Base-by-base conservation (phyloP, 2,888 invertebrate genomes). In the Drosophila koepferae region DNA sequence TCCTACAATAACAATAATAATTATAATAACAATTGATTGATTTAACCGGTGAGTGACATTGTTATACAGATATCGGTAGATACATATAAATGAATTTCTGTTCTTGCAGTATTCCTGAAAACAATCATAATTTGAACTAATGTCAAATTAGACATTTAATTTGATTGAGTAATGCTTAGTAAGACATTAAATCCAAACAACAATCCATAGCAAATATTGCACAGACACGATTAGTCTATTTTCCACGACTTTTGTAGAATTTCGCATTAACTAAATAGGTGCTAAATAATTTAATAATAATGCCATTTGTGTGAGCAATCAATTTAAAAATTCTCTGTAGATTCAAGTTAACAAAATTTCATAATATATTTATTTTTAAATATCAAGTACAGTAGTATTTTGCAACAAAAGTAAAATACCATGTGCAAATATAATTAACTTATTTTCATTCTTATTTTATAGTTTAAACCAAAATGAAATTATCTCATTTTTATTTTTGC, bases 1-100 rank as follows among this genome's bases (percentile, higher is more conserved):
- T 23, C 34, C 49, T 56, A 63, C 48, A 59, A 59, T 6, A 59
- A 48, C 16, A 48, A 48, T 12, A 44, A 44, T 14, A 44, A 48
- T 14, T 34, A 44, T 44, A 38, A 36, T 65, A 63, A 70, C 59
- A 67, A 72, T 75, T 79, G 68, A 72, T 76, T 80, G 63, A 68
- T 62, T 66, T 55, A 65, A 68, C 71, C 77, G 82, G 82, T 82
- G 53, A 84, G 84, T 82, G 59, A 20, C n/a, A 63, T 48, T 49
- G 34, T 12, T 43, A 55, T 46, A 34, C 38, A 63, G 31, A 23
- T n/a, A 36, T 46, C 40, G 18, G 43, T 44, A 53, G 12, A 53
- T 61, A 23, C 8, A 53, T 31, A 43, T 64, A 10, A 54, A 40
- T 54, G 31, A 20, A 53, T 41, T 55, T 68, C 49, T 73, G 61